These are phyloP conservation scores for Gymnogyps californianus DNA, from an alignment of 2,113 vertebrate species.

Conservation along the genomic window DNA sequence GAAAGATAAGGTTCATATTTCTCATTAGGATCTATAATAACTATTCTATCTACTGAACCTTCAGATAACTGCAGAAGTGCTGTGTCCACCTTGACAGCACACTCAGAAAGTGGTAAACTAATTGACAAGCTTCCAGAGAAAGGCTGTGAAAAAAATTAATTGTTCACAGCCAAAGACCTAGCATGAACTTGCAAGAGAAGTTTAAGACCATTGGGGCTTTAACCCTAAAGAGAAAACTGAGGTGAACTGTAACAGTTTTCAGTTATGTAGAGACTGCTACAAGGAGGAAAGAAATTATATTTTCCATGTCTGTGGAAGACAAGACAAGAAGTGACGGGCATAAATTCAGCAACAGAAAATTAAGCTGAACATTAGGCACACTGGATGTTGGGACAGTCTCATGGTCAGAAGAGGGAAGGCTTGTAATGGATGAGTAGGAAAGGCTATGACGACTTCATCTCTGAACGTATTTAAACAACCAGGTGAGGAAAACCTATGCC, in stretches of 20 bases:
- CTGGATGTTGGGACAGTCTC: background rate
- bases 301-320: background rate
- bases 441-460: background rate
- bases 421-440: background rate
- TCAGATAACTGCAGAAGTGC: background rate
- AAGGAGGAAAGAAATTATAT: background rate
- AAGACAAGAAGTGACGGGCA: background rate
- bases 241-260: background rate
- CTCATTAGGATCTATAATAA: background rate
- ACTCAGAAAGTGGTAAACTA: background rate
- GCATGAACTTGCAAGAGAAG: background rate
- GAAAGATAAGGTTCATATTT: background rate
- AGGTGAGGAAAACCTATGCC: background rate
- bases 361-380: background rate
- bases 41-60: background rate
- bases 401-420: background rate
- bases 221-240: background rate
- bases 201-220: background rate
- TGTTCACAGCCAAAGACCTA: background rate
- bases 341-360: background rate
- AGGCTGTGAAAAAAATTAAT: background rate
- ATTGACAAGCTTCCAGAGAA: background rate
- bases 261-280: background rate
- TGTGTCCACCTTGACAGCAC: background rate
- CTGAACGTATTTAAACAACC: background rate